Evolutionary conservation across 2,888 invertebrate species (phyloP).

Genomic region (Icerya purchasi): DNA sequence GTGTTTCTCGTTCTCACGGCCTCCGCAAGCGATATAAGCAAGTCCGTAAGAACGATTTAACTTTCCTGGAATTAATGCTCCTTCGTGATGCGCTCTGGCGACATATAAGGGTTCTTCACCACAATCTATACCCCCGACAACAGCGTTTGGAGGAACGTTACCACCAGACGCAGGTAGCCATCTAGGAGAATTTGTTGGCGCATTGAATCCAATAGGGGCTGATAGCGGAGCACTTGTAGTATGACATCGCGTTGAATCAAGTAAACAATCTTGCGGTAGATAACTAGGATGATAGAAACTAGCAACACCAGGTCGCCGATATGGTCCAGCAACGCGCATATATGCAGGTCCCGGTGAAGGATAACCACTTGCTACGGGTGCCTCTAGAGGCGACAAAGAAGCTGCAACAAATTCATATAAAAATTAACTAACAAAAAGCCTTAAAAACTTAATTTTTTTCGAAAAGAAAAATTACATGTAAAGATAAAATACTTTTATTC

Average conservation of each 20-base stretch:
- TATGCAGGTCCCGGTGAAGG: not conserved
- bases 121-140: slow-evolving; percentile 41
- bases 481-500: too few relatives aligned
- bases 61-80: slow-evolving; percentile 60
- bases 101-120: slow-evolving; percentile 41
- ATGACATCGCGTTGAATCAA: too few relatives aligned
- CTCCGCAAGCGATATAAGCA: slow-evolving; percentile 59
- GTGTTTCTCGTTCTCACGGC: slow-evolving; percentile 39
- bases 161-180: slow-evolving; percentile 48
- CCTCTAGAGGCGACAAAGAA: not conserved
- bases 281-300: not conserved
- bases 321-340: not conserved
- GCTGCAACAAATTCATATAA: not conserved
- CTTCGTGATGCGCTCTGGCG: slow-evolving; percentile 44
- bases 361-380: too few relatives aligned
- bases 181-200: slow-evolving; percentile 3
- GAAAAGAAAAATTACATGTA: too few relatives aligned
- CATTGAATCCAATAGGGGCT: not conserved
- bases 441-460: too few relatives aligned
- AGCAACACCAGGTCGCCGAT: not conserved
- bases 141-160: slow-evolving; percentile 48
- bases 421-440: too few relatives aligned
- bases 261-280: not conserved
- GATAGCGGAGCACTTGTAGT: not conserved
- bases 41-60: slow-evolving; percentile 44